phyloP scores from a whole-genome alignment of 2,797 vertebrate genomes.

The Labroides dimidiatus region DNA sequence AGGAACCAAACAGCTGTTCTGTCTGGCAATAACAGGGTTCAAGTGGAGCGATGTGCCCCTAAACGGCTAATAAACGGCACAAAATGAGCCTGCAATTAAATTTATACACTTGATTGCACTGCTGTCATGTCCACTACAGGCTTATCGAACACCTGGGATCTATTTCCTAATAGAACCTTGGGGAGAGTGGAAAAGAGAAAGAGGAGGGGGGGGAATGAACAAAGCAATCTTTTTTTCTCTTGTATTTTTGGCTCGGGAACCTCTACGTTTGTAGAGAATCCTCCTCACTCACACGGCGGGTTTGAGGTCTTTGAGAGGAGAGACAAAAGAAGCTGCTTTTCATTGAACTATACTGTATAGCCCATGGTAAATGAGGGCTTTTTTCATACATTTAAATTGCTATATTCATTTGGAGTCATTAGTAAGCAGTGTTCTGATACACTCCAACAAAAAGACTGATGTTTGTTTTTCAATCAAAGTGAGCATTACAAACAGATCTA shows the following conservation, averaged over 20 bases:
- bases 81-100: constrained; percentile 91
- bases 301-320: constrained; percentile 48
- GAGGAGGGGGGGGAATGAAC: constrained; percentile 60
- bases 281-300: constrained; percentile 46
- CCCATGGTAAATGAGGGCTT: constrained; percentile 47
- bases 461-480: constrained; percentile 45
- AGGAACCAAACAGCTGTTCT: constrained; percentile 86
- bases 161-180: constrained; percentile 87
- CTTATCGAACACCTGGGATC: constrained; percentile 90
- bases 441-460: constrained; percentile 19
- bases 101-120: constrained; percentile 91
- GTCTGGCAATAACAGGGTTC: constrained; percentile 88
- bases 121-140: constrained; percentile 89
- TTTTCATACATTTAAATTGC: constrained; percentile 54
- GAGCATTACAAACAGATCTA: constrained; percentile 21
- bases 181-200: constrained; percentile 75
- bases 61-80: constrained; percentile 88
- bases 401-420: constrained; percentile 53
- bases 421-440: constrained; percentile 53
- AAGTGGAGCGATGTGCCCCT: constrained; percentile 88
- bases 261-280: constrained; percentile 61
- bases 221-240: constrained; percentile 72
- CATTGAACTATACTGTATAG: constrained; percentile 28
- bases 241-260: constrained; percentile 61
- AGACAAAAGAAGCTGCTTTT: constrained; percentile 47